A percentile compares a stretch with the other conserved stretches of the same genome.
Conservation (phyloP, 2,797 vertebrate genomes). For the Cyclopterus lumpus region DNA sequence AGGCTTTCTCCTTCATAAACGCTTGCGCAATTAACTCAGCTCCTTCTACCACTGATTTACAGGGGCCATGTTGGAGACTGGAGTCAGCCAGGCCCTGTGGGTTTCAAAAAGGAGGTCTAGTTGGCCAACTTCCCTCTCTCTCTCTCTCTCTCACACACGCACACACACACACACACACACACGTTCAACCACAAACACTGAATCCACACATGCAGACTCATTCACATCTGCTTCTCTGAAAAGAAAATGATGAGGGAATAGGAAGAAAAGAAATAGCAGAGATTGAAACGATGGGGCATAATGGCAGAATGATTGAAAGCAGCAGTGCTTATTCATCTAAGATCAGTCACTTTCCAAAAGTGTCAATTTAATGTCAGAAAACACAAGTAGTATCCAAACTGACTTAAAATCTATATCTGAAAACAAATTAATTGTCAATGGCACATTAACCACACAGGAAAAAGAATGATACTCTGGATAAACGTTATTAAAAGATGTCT, state of each 20-base stretch:
- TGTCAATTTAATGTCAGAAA: constrained; percentile 24
- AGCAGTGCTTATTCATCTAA: constrained; percentile 26
- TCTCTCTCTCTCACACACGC: constrained; percentile 9
- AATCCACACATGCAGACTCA: constrained; percentile 32
- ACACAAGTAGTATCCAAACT: not conserved
- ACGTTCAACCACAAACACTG: constrained; percentile 24
- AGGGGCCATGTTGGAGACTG: constrained; percentile 66
- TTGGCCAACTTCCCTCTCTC: constrained; percentile 55
- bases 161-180: constrained; percentile 23
- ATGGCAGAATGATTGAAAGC: constrained; percentile 54
- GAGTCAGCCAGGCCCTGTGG: constrained; percentile 68
- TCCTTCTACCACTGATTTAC: constrained; percentile 74
- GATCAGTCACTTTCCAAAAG: constrained; percentile 20
- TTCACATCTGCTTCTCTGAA: constrained; percentile 72
- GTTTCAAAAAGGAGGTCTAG: constrained; percentile 65
- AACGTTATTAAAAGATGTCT: not conserved
- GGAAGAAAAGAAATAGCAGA: constrained; percentile 52
- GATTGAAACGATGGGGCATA: constrained; percentile 57
- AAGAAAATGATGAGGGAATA: constrained; percentile 63
- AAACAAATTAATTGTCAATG: not conserved
- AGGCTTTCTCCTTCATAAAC: constrained; percentile 76
- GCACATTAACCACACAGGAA: not conserved
- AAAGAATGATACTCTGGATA: not conserved
- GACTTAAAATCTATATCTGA: not conserved
- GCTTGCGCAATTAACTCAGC: constrained; percentile 75